These are phyloP conservation scores for Cephus spinipes DNA, from an alignment of 2,888 invertebrate species.

Conservation along the genomic window DNA sequence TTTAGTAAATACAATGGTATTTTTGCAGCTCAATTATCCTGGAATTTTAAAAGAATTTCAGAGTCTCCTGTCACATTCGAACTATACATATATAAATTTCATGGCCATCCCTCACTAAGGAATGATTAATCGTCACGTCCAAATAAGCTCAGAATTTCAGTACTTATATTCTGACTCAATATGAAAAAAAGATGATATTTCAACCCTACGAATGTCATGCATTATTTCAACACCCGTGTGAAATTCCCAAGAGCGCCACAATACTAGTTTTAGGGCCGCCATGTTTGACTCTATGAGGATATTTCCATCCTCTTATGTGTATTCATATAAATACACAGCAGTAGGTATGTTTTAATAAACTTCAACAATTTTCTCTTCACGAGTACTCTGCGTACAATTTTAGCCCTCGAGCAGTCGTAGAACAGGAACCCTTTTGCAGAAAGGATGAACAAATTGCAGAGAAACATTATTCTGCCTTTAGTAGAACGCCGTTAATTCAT, in stretches of 20 bases:
- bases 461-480: background rate
- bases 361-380: background rate
- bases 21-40: background rate
- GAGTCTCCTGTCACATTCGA: background rate
- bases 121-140: background rate
- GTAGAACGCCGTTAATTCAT: background rate
- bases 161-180: background rate
- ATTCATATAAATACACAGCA: background rate
- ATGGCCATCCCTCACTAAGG: background rate
- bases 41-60: background rate
- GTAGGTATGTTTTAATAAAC: background rate
- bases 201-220: background rate
- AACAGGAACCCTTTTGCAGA: background rate
- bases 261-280: background rate
- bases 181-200: background rate
- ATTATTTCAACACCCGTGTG: background rate
- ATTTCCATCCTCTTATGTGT: background rate
- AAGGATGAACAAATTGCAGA: background rate
- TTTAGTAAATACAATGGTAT: background rate
- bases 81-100: no score
- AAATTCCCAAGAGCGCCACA: background rate
- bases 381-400: background rate
- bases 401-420: background rate
- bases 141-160: background rate
- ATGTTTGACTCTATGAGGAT: background rate